Conservation (phyloP, 2,797 vertebrate genomes). For the Pipistrellus kuhlii region DNA sequence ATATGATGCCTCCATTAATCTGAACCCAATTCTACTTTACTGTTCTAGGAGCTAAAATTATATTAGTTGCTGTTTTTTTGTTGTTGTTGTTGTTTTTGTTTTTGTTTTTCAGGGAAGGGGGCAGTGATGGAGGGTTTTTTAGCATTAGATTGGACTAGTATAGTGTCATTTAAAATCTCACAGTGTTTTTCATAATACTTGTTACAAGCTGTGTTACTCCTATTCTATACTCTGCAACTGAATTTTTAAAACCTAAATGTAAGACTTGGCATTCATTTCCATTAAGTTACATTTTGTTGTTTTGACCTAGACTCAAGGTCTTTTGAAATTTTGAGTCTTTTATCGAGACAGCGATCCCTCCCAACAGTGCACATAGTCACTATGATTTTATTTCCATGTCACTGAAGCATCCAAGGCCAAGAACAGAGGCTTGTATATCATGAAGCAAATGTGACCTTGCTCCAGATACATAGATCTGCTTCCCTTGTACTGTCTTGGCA, state of each 20-base stretch:
- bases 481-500: not conserved
- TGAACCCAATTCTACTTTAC: not conserved
- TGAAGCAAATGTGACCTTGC: not conserved
- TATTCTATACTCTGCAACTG: not conserved
- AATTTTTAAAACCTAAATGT: conserved; percentile 32
- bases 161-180: not conserved
- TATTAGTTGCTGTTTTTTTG: not conserved
- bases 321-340: conserved; percentile 17
- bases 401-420: not conserved
- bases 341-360: not conserved
- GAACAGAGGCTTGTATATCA: not conserved
- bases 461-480: not conserved
- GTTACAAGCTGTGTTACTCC: not conserved
- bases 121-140: not conserved
- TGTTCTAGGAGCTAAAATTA: not conserved
- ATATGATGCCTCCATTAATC: not conserved
- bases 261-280: conserved; percentile 6
- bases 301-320: conserved; percentile 28
- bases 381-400: not conserved
- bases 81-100: too few species aligned
- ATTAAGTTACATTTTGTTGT: conserved; percentile 36
- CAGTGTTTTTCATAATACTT: conserved; percentile 14
- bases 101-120: too few species aligned
- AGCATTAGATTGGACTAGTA: not conserved
- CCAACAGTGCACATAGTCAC: not conserved